These are phyloP conservation scores for Glyphotaelius pellucidus DNA, from an alignment of 2,888 invertebrate genomes.

Conservation along the genomic window DNA sequence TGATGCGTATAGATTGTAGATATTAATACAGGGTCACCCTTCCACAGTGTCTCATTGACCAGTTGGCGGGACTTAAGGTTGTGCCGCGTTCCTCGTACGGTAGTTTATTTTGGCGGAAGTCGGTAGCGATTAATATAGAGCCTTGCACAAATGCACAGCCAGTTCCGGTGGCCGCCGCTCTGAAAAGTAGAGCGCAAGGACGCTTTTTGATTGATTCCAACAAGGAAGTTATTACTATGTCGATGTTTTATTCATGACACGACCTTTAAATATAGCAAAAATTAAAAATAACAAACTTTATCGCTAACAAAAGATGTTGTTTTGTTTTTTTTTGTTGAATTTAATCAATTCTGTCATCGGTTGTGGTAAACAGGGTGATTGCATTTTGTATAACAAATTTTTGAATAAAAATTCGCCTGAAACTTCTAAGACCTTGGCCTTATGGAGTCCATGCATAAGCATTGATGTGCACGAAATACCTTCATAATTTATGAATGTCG, in stretches of 20 bases:
- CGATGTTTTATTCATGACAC: not conserved
- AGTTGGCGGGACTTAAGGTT: not conserved
- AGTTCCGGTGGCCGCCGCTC: conserved; percentile 25
- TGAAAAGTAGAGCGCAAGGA: conserved; percentile 31
- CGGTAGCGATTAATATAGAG: conserved; percentile 20
- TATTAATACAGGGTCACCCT: not conserved
- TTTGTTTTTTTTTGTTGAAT: not conserved
- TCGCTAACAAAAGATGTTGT: not conserved
- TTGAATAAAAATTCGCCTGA: too few relatives aligned
- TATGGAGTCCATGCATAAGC: too few relatives aligned
- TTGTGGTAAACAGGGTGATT: too few relatives aligned
- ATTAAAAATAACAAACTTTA: not conserved
- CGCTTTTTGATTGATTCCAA: conserved; percentile 19
- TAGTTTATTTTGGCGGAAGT: conserved; percentile 44
- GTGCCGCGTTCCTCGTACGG: conserved; percentile 14
- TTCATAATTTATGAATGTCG: too few relatives aligned
- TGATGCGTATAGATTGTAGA: not conserved
- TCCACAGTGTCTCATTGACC: not conserved
- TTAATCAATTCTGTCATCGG: not conserved
- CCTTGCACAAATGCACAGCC: conserved; percentile 22
- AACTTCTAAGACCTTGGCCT: too few relatives aligned
- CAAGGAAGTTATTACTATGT: conserved; percentile 3
- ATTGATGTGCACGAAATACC: too few relatives aligned
- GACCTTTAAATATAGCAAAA: conserved; percentile 21
- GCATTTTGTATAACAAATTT: too few relatives aligned